Base-by-base conservation (phyloP, 2,113 vertebrate genomes). In the Ochotona curzoniae region DNA sequence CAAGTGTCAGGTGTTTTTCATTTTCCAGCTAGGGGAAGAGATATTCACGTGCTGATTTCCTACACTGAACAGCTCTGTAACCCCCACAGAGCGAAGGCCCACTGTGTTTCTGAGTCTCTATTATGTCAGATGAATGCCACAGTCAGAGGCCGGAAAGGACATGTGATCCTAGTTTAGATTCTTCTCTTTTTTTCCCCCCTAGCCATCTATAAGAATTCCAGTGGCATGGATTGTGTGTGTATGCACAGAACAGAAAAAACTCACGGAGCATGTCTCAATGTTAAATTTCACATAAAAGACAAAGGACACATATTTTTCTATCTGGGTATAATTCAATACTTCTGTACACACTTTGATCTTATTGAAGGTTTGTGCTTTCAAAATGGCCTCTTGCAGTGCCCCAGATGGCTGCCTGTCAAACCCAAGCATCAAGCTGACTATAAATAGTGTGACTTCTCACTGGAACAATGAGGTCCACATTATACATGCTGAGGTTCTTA, bases 1-100 rank as follows among this genome's bases (percentile, higher is more conserved):
- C 91, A 96, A 97, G 94, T 78, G 79, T 96, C 87, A 95, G 97
- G 83, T 94, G 89, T 78, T 98, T 97, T 97, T 97, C 67, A 94
- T 98, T 97, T 97, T 91, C 51, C 83, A 94, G 97, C 92, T 92
- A 71, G 85, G 83, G 80, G 96, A 95, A 96, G 30, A 96, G 35
- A 94, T 57, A 57, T 90, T 97, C 71, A 67, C 69, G 93, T 79
- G 71, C 88, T 96, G 90, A 97, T 93, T 96, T 97, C 92, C 60
- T 95, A 38, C 73, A 7, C 93, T 93, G 78, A 98, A 95, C 87
- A 96, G 93, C 94, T 96, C 95, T 96, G 92, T 75, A 96, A 97
- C 96, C 94, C 97, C 92, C 35, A 64, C 88, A 92, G 91, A 80
- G 94, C 66, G 60, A 84, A 93, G 96, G 69, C 87, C 35, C 51